phyloP scores from a whole-genome alignment of 1,140 invertebrate species.

The Eciton burchellii region DNA sequence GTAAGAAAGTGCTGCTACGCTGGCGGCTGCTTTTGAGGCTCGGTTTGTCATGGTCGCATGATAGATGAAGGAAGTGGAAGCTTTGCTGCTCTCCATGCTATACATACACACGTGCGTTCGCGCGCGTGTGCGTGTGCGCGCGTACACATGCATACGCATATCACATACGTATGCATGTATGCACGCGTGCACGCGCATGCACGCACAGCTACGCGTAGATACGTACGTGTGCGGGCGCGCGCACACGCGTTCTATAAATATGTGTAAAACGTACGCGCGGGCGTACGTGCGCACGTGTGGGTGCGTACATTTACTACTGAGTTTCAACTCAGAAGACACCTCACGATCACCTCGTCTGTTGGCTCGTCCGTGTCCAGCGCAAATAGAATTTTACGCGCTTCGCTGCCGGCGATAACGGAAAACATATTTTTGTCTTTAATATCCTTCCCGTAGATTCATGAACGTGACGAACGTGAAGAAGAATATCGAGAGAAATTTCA shows the following conservation, averaged over 20 bases:
- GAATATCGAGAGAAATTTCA: too few species aligned
- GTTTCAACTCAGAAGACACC: constrained; percentile 73
- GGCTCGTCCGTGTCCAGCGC: constrained; percentile 64
- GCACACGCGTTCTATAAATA: too few species aligned
- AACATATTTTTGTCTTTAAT: constrained; percentile 24
- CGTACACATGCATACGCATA: too few species aligned
- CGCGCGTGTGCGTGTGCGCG: too few species aligned
- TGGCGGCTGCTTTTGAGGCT: constrained; percentile 83
- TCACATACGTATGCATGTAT: too few species aligned
- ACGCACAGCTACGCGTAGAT: too few species aligned
- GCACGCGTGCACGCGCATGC: too few species aligned
- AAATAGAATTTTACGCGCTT: constrained; percentile 70
- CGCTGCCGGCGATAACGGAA: constrained; percentile 42
- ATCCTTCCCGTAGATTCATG: background rate
- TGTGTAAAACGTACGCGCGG: too few species aligned
- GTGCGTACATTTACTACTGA: too few species aligned
- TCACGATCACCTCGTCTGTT: constrained; percentile 69
- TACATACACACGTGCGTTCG: constrained; percentile 30
- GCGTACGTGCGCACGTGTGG: too few species aligned
- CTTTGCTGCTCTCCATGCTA: constrained; percentile 43
- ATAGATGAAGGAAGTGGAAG: constrained; percentile 82
- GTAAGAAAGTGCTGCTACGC: constrained; percentile 71
- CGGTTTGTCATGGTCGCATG: constrained; percentile 85
- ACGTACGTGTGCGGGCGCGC: too few species aligned
- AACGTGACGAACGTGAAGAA: too few species aligned